Evolutionary conservation across 2,113 vertebrate genomes (phyloP).

Genomic region (Neomonachus schauinslandi): DNA sequence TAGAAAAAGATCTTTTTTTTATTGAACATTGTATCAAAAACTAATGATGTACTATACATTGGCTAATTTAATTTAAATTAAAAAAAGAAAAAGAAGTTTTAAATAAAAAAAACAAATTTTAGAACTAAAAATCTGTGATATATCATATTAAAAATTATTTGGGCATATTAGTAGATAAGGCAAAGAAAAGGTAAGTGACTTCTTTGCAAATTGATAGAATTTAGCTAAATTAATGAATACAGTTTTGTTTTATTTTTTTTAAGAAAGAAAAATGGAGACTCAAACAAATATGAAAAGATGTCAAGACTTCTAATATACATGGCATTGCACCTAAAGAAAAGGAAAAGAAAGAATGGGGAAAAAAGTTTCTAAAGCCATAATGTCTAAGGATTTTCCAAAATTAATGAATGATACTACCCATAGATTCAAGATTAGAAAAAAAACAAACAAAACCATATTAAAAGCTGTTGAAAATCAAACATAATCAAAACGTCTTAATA

Average conservation of each 20-base stretch:
- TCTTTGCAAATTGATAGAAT: background rate
- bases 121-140: background rate
- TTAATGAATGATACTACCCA: background rate
- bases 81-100: background rate
- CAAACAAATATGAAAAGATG: background rate
- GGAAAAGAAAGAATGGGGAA: background rate
- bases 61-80: too few species aligned
- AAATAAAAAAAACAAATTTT: background rate
- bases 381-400: background rate
- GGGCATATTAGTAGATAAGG: background rate
- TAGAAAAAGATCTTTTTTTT: background rate
- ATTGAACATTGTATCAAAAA: too few species aligned
- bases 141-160: background rate
- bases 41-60: too few species aligned
- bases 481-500: background rate
- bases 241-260: background rate
- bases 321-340: background rate
- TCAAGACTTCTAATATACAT: background rate
- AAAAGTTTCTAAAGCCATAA: background rate
- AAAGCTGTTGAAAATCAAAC: background rate
- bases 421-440: background rate
- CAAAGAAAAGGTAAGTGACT: background rate
- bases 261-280: background rate
- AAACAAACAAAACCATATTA: background rate
- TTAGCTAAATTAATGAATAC: background rate